Base-by-base conservation (phyloP, 2,888 invertebrate species). In the Daptonema setosum region DNA sequence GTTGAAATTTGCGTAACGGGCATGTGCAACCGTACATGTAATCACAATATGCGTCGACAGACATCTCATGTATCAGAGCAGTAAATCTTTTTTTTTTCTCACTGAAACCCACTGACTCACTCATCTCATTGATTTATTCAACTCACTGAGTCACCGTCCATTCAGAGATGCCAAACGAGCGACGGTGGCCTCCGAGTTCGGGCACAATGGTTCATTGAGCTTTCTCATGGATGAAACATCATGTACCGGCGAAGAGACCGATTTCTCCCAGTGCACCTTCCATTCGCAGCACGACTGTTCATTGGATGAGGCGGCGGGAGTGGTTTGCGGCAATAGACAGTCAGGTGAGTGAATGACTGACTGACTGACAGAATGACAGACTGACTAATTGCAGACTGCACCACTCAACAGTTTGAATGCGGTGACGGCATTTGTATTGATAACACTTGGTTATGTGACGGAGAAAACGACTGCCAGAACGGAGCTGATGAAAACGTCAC, bases 211-310 rank as follows among this genome's bases (percentile, higher is more conserved):
- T 3, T 45, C 45, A n/a, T n/a, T 45, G 45, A 5, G 17, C 29
- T 28, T 29, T n/a, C 29, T 29, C 8, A 28, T 52, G 52, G 52
- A 52, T 29, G 52, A 52, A 5, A 29, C 29, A 11, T 2, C 8
- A 17, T 52, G 52, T 29, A 28, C 28, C 17, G 52, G 52, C n/a
- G 20, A 17, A 3, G 52, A 52, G 29, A 5, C 2, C n/a, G 11
- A 3, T 3, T 5, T 52, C n/a, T 28, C 52, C n/a, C 24, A 52
- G 29, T 52, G 52, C 25, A 54, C 57, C 17, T 82, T 83, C 63
- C 77, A 76, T 56, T 81, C 81, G 17, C 74, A 79, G 0, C 81
- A 82, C 65, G 79, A 83, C 67, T 84, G 84, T 63, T 74, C 75
- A 41, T 74, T 60, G 5, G 63, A 60, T 50, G 71, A 72, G 57